A percentile compares a stretch with the other conserved stretches of the same genome.
These are phyloP conservation scores for Formicarius rufipectus DNA, from an alignment of 2,113 vertebrate species.

Conservation along the genomic window DNA sequence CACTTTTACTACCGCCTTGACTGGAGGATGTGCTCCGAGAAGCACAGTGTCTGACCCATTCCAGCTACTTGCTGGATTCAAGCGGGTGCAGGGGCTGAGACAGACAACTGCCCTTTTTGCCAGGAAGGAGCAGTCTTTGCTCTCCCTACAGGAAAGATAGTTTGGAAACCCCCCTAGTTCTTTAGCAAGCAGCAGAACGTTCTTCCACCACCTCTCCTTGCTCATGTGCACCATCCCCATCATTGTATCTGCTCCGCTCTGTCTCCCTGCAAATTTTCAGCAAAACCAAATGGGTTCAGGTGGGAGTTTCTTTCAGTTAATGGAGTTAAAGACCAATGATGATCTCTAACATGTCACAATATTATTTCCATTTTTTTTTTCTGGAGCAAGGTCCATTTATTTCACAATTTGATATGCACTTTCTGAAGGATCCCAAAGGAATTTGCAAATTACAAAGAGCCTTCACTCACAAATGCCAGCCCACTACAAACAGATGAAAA, in stretches of 20 bases:
- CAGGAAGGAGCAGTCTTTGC: not conserved
- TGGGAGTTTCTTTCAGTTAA: not conserved
- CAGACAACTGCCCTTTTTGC: not conserved
- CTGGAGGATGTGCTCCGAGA: not conserved
- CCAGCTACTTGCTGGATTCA: not conserved
- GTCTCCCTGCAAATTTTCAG: not conserved
- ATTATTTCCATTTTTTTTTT: not conserved
- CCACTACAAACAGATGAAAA: not conserved
- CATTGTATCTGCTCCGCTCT: not conserved
- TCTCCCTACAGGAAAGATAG: not conserved
- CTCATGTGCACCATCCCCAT: not conserved
- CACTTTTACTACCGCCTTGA: not conserved
- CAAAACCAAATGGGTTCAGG: not conserved
- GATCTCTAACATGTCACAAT: not conserved
- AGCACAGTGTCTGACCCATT: not conserved
- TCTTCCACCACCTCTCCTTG: not conserved
- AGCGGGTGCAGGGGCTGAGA: not conserved
- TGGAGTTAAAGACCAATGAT: not conserved
- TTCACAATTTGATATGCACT: not conserved
- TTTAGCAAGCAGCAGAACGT: not conserved
- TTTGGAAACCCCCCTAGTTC: not conserved
- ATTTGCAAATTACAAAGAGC: not conserved
- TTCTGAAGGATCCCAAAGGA: not conserved
- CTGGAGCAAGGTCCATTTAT: not conserved
- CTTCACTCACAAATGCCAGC: not conserved